These are phyloP conservation scores for Aphelocoma californica DNA, from an alignment of 2,797 vertebrate genomes.

Conservation along the genomic window DNA sequence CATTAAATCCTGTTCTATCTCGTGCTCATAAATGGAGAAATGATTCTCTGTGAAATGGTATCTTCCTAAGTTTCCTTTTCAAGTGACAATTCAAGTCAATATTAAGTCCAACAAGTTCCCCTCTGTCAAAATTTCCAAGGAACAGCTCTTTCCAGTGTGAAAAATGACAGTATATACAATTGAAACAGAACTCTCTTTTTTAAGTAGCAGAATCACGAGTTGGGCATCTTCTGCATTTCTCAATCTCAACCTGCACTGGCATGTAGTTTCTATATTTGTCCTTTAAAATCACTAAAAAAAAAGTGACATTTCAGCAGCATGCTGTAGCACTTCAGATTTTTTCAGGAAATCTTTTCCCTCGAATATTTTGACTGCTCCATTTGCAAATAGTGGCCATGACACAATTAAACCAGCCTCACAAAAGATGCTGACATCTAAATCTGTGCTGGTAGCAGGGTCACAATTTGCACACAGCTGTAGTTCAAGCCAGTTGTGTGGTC, in stretches of 20 bases:
- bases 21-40: background rate
- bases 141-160: background rate
- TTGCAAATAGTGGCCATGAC: background rate
- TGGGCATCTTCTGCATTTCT: background rate
- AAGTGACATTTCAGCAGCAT: background rate
- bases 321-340: background rate
- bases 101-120: background rate
- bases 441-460: background rate
- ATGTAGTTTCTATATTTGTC: background rate
- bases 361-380: background rate
- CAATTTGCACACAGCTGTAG: background rate
- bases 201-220: background rate
- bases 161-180: background rate
- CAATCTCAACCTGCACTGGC: background rate
- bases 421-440: background rate
- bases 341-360: background rate
- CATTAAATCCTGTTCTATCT: background rate
- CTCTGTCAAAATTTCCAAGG: background rate
- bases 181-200: background rate
- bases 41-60: background rate
- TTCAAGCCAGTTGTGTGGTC: background rate
- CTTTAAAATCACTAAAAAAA: background rate
- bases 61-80: background rate
- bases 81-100: background rate
- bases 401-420: background rate